These are phyloP conservation scores for Eledone cirrhosa DNA, from an alignment of 2,888 invertebrate species.

Conservation along the genomic window DNA sequence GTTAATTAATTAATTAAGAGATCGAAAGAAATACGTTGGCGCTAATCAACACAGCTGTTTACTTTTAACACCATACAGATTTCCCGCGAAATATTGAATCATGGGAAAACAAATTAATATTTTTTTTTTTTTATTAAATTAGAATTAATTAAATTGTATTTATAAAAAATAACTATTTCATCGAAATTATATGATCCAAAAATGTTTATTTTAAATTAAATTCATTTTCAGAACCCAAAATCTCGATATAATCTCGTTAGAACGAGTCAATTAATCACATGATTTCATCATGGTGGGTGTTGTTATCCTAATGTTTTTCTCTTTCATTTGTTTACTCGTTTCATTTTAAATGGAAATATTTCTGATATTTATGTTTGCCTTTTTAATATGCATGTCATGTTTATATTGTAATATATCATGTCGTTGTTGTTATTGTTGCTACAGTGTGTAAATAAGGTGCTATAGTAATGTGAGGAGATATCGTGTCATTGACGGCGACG, in stretches of 20 bases:
- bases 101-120: slow-evolving; percentile 5
- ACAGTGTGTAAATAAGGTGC: too few relatives aligned
- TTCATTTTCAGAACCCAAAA: not conserved
- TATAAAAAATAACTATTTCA: too few relatives aligned
- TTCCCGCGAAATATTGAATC: slow-evolving; percentile 17
- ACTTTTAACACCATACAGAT: not conserved
- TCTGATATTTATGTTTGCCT: too few relatives aligned
- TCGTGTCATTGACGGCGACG: too few relatives aligned
- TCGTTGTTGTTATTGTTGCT: too few relatives aligned
- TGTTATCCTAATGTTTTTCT: slow-evolving; percentile 17
- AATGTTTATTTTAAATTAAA: too few relatives aligned
- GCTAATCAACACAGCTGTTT: not conserved
- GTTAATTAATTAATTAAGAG: not conserved
- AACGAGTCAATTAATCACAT: slow-evolving; percentile 12
- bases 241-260: slow-evolving; percentile 12
- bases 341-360: too few relatives aligned
- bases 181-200: too few relatives aligned
- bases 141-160: too few relatives aligned
- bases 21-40: not conserved
- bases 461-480: too few relatives aligned
- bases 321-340: slow-evolving; percentile 8
- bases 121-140: not conserved
- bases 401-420: too few relatives aligned
- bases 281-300: slow-evolving; percentile 29
- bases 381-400: too few relatives aligned